Evolutionary conservation across 2,113 vertebrate species (phyloP), one percentile per base, ranked within the genome.

Genomic region (Myrmecobius fasciatus): DNA sequence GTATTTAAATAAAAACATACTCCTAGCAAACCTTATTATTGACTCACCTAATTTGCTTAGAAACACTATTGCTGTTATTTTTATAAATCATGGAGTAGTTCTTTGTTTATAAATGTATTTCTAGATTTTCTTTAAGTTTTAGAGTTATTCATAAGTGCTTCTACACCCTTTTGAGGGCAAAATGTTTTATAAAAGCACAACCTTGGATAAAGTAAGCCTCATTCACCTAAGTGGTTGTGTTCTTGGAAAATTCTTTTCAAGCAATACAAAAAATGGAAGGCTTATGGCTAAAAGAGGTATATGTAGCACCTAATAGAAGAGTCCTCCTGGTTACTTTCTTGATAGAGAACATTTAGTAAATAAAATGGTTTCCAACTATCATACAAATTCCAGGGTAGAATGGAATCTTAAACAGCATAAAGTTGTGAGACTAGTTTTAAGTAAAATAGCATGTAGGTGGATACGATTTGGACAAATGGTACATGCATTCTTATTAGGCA

Each of bases 141-240:
- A 60, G 9, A 31, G 26, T 60, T 89, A 49, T 48, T 89, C 9
- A 26, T 89, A 22, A 47, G 47, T 46, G 88, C 31, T 28, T 89
- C 26, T 89, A 89, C 8, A 25, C 46, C 28, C 2, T 49, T 90
- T 26, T 90, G 25, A 3, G 93, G 67, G 49, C 89, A 94, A 20
- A 51, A 93, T 96, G 46, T 51, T 94, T 94, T 95, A 89, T 94
- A 90, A n/a, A n/a, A n/a, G 8, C 10, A 89, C 31, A 96, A 96
- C 93, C 28, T 83, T 93, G 46, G 75, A 91, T 91, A 49, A 91
- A 47, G 14, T 75, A 88, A 52, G 52, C 20, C 49, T 43, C 14
- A 22, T 60, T 88, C 36, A 52, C 49, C 26, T 52, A 88, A 11
- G 26, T 43, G 49, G 25, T 52, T 46, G 12, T 20, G 25, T 92